phyloP scores from a whole-genome alignment of 2,797 vertebrate genomes.

The Pangasius mekongensis region DNA sequence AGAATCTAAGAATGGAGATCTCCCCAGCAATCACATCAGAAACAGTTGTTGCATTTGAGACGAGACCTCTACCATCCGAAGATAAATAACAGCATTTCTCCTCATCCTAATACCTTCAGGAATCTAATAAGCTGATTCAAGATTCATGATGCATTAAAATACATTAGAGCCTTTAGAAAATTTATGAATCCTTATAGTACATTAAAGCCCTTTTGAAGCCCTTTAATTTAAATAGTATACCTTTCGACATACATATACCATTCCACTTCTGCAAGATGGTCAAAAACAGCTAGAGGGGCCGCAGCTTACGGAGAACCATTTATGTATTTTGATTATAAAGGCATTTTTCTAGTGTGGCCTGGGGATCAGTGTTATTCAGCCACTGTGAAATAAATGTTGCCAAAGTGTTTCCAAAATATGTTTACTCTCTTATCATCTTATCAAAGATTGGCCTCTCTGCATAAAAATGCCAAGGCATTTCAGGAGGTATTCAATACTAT shows the following conservation, averaged over 20 bases:
- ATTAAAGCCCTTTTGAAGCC: not conserved
- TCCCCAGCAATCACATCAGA: not conserved
- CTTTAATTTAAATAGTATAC: not conserved
- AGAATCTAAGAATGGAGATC: not conserved
- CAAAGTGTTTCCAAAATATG: constrained; percentile 3
- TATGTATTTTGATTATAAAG: constrained; percentile 16
- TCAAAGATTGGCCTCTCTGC: not conserved
- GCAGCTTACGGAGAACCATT: not conserved
- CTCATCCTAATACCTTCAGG: constrained; percentile 1
- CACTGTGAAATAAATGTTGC: constrained; percentile 24
- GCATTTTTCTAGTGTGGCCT: constrained; percentile 12
- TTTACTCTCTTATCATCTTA: not conserved
- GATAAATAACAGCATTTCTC: not conserved
- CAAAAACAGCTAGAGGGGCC: not conserved
- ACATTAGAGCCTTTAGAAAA: constrained; percentile 3
- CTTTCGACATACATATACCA: not conserved
- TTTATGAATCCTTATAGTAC: not conserved
- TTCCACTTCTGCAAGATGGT: not conserved
- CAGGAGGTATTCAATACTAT: not conserved
- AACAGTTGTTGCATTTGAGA: not conserved
- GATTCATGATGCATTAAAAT: constrained; percentile 6
- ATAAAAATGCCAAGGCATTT: not conserved
- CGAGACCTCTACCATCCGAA: not conserved
- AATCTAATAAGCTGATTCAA: not conserved
- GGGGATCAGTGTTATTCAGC: constrained; percentile 4